These are phyloP conservation scores for Ostrea denselamellosa DNA, from an alignment of 1,140 invertebrate species.

Conservation along the genomic window DNA sequence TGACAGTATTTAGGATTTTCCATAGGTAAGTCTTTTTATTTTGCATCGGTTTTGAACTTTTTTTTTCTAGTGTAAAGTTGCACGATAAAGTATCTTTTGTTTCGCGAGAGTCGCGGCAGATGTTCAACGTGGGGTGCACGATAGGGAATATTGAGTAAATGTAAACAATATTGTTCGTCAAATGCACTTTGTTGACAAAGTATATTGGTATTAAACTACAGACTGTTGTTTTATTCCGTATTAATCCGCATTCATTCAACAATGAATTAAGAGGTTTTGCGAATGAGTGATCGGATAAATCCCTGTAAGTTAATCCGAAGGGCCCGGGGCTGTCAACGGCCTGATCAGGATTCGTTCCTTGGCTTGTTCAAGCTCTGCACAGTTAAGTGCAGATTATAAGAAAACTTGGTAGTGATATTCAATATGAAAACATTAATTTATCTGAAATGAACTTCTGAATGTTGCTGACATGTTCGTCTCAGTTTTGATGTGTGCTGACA, in stretches of 20 bases:
- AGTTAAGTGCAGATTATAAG: too few species aligned
- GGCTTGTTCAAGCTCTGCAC: too few species aligned
- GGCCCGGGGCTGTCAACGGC: too few species aligned
- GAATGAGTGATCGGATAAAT: neutral
- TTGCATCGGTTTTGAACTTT: neutral
- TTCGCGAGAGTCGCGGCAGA: conserved; percentile 1
- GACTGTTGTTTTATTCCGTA: neutral
- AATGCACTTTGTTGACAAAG: neutral
- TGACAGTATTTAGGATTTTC: neutral
- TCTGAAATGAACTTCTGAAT: neutral
- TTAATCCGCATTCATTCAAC: neutral
- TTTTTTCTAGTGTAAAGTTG: neutral
- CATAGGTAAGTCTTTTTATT: neutral
- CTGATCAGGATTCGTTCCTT: too few species aligned
- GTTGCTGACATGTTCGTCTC: neutral
- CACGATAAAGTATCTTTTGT: conserved; percentile 4
- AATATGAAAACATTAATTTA: too few species aligned
- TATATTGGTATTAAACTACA: neutral
- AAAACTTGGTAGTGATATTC: too few species aligned
- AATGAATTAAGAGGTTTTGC: neutral
- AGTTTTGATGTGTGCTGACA: neutral
- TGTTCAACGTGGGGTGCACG: conserved; percentile 1
- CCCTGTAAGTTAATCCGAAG: neutral
- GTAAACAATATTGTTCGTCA: neutral
- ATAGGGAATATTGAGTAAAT: neutral